These are phyloP conservation scores for Leptoclinus maculatus DNA, from an alignment of 2,797 vertebrate species.

Conservation along the genomic window DNA sequence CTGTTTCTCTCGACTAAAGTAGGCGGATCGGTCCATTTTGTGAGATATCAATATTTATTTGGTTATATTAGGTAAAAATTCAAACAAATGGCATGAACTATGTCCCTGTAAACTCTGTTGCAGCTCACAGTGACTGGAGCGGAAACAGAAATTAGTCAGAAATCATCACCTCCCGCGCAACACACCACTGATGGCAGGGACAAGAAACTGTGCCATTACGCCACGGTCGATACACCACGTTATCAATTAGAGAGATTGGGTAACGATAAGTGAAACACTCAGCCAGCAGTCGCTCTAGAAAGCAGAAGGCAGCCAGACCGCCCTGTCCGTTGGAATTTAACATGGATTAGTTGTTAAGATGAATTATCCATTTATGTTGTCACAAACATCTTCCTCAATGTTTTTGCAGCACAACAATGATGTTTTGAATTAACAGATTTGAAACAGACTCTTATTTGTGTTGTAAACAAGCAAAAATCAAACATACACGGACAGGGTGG, in stretches of 20 bases:
- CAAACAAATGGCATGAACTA: not conserved
- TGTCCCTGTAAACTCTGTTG: not conserved
- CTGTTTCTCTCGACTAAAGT: not conserved
- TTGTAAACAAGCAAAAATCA: no score
- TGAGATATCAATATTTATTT: not conserved
- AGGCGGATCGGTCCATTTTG: not conserved
- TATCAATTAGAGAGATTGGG: not conserved
- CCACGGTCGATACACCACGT: not conserved
- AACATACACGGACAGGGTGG: no score
- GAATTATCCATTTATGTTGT: not conserved
- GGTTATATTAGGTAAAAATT: not conserved
- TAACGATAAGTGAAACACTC: not conserved
- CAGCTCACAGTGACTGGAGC: conserved; percentile 31
- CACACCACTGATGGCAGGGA: conserved; percentile 23
- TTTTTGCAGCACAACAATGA: not conserved
- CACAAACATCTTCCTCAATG: not conserved
- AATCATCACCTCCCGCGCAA: conserved; percentile 47
- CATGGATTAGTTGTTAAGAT: not conserved
- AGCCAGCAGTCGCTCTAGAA: not conserved
- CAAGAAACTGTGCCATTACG: not conserved
- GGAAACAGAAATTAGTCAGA: not conserved
- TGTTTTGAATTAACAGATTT: no score
- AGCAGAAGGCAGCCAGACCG: not conserved
- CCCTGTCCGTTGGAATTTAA: not conserved
- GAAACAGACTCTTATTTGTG: no score